These are phyloP conservation scores for Ornithorhynchus anatinus DNA, from an alignment of 2,113 vertebrate species.

Conservation along the genomic window DNA sequence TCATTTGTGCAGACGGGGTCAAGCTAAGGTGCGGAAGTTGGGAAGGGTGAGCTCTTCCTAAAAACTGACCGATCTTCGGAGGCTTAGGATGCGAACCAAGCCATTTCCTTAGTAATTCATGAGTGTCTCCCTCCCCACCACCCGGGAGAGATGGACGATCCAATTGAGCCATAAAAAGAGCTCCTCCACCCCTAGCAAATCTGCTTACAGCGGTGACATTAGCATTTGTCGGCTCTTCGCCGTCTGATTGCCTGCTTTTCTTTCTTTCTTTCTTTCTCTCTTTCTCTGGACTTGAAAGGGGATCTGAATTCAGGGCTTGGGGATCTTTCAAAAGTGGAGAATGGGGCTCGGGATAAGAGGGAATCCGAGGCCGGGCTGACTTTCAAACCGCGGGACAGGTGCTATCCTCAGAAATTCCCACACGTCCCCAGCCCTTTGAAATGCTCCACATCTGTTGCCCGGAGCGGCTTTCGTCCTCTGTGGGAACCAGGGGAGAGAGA, in stretches of 20 bases:
- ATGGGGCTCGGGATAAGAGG: neutral
- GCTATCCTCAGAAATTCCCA: constrained; percentile 53
- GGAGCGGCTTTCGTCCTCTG: constrained; percentile 43
- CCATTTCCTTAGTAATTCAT: constrained; percentile 42
- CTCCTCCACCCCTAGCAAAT: neutral
- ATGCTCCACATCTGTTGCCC: constrained; percentile 60
- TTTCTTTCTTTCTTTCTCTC: neutral
- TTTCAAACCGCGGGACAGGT: constrained; percentile 58
- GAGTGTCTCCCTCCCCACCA: constrained; percentile 1
- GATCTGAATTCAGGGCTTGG: neutral
- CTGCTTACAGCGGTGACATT: neutral
- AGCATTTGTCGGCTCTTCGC: neutral
- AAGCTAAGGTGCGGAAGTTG: neutral
- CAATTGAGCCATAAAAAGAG: neutral
- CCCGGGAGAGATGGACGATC: neutral
- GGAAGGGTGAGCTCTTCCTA: neutral
- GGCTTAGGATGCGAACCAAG: constrained; percentile 15
- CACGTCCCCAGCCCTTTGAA: constrained; percentile 44
- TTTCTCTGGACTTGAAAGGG: neutral
- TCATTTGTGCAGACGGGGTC: neutral
- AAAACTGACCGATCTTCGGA: constrained; percentile 6
- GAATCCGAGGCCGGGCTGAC: constrained; percentile 3
- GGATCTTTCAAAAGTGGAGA: neutral
- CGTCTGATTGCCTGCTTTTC: neutral
- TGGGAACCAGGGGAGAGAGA: constrained; percentile 41